phyloP scores from a whole-genome alignment of 2,888 invertebrate species.

The Coenonympha glycerion region DNA sequence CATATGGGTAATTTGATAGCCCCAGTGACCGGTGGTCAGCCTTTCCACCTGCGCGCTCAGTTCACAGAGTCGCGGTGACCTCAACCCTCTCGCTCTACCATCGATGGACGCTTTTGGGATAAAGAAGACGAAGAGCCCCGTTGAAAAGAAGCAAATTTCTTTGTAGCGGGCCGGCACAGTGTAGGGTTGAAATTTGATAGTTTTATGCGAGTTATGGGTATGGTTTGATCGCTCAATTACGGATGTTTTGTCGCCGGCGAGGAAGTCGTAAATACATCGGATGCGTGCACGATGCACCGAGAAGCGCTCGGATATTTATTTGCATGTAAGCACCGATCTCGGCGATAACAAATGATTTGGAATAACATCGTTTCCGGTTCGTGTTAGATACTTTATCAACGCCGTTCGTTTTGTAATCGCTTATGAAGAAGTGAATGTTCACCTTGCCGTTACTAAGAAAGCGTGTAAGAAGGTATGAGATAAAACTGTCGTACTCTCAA shows the following conservation, averaged over 20 bases:
- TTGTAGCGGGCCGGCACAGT: constrained; percentile 35
- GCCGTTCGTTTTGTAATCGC: constrained; percentile 1
- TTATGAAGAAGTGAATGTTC: background rate
- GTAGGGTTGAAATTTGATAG: constrained; percentile 62
- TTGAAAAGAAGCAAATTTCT: constrained; percentile 41
- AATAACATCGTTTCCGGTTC: constrained; percentile 20
- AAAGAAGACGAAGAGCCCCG: constrained; percentile 34
- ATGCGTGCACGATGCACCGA: constrained; percentile 22
- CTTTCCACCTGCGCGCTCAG: constrained; percentile 53
- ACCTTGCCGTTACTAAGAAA: background rate
- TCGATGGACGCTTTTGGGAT: constrained; percentile 14
- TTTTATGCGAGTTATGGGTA: constrained; percentile 55
- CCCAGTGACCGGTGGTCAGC: constrained; percentile 65
- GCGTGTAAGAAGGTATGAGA: background rate
- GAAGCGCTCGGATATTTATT: constrained; percentile 28
- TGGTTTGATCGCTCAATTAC: constrained; percentile 69
- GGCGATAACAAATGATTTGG: constrained; percentile 23
- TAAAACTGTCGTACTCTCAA: no score
- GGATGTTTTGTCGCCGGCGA: constrained; percentile 53
- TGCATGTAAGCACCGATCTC: constrained; percentile 27
- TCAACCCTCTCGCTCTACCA: constrained; percentile 29
- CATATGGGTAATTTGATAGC: constrained; percentile 57
- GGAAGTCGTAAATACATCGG: constrained; percentile 65
- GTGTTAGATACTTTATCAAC: constrained; percentile 14
- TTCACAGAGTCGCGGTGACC: constrained; percentile 35